Evolutionary conservation across 23 tunicate genomes (phyloP).

Genomic region (Oikopleura dioica): DNA sequence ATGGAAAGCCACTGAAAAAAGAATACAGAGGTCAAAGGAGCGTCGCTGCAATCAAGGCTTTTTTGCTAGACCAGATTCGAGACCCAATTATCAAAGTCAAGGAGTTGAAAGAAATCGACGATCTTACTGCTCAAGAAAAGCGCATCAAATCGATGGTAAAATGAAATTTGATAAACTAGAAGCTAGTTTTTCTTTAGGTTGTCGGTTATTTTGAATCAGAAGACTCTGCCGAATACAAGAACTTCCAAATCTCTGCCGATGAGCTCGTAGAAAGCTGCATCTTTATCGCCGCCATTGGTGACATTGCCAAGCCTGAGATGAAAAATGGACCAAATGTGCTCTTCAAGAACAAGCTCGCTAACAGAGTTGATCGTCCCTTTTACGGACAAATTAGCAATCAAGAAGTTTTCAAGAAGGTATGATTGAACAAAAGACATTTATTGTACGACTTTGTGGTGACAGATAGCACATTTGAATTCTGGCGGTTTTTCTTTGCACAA

Average conservation of each 20-base stretch:
- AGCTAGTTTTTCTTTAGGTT: constrained; percentile 13
- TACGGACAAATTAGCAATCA: background rate
- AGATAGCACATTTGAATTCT: too few relatives aligned
- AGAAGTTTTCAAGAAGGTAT: background rate
- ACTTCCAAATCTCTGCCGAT: constrained; percentile 40
- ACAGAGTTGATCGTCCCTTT: constrained; percentile 20
- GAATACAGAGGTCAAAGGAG: constrained; percentile 78
- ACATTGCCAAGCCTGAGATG: constrained; percentile 32
- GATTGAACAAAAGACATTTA: background rate
- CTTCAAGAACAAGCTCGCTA: constrained; percentile 26
- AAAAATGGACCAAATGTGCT: constrained; percentile 68
- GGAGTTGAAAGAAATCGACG: constrained; percentile 51
- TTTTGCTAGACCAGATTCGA: constrained; percentile 40
- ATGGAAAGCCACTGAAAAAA: constrained; percentile 45
- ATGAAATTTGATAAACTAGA: too few relatives aligned
- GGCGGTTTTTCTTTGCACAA: too few relatives aligned
- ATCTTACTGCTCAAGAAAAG: constrained; percentile 16
- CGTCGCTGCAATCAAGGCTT: constrained; percentile 27
- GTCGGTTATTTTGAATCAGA: constrained; percentile 61
- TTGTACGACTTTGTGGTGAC: background rate
- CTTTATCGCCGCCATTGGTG: constrained; percentile 72
- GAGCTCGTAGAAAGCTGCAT: constrained; percentile 55
- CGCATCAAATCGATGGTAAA: constrained; percentile 9
- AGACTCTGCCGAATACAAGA: constrained; percentile 24
- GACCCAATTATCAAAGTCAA: constrained; percentile 47